Base-by-base conservation (phyloP, 2,797 vertebrate genomes). In the Sardinella longiceps region DNA sequence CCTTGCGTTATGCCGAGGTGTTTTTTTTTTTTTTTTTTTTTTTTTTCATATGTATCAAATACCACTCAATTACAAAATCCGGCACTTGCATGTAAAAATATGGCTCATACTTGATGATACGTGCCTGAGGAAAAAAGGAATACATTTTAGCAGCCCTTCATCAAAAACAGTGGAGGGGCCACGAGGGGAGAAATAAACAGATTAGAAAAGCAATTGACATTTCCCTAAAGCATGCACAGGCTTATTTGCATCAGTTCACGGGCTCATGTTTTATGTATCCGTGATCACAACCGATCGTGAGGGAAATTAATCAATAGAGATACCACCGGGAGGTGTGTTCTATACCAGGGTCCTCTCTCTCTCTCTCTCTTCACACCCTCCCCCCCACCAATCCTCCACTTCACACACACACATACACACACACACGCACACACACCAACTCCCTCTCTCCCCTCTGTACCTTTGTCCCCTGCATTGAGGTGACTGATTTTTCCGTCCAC, bases 171-270 rank as follows among this genome's bases (percentile, higher is more conserved):
- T 91, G 89, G 90, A 90, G 90, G 91, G 89, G 92, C 93, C 93
- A 94, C 92, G 90, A 93, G 92, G 93, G 92, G 90, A 91, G 92
- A 89, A 90, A 92, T 93, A 94, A 95, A 95, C 93, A 94, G 92
- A 95, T 96, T 95, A 95, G 92, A 92, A 92, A 93, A 94, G 93
- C 94, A 94, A 94, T 94, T 94, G 94, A 95, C 93, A 94, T 94
- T 95, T 95, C 93, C 92, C 91, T 85, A 85, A 92, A 91, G 95
- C 93, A 91, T 91, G 90, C 92, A 92, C 85, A 48, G 93, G 92
- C 92, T 92, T 94, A 92, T 92, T 91, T 92, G 92, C 93, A 91
- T 93, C 90, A 92, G 89, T 86, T 85, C 89, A 88, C 92, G 87
- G 85, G 83, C 93, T 95, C 93, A 95, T 95, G 93, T 95, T 95